A percentile compares a stretch with the other conserved stretches of the same genome.
Conservation (phyloP, 2,113 vertebrate species). For the Ardeotis arabs region DNA sequence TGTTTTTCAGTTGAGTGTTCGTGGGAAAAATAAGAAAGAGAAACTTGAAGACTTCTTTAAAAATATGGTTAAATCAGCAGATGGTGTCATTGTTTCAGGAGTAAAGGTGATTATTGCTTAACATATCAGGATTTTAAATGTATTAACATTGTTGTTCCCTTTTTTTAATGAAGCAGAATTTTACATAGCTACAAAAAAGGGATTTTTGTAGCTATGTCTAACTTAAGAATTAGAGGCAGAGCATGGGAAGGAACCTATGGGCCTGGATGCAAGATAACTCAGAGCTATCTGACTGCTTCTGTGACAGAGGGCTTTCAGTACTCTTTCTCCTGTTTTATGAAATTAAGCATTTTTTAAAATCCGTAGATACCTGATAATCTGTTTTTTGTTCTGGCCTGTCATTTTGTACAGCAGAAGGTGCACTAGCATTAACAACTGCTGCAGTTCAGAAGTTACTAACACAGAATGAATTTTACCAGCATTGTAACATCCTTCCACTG, state of each 20-base stretch:
- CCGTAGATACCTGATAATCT: neutral
- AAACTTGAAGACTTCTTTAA: conserved; percentile 99
- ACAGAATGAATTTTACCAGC: neutral
- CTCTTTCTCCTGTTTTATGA: neutral
- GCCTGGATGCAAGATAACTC: neutral
- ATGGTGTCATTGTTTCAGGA: conserved; percentile 97
- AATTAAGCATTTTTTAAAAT: neutral
- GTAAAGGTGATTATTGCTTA: conserved; percentile 86
- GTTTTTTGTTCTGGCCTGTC: neutral
- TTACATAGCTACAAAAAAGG: neutral
- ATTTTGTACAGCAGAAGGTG: neutral
- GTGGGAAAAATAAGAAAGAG: conserved; percentile 99
- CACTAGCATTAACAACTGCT: neutral
- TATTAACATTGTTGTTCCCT: neutral
- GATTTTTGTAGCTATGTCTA: neutral
- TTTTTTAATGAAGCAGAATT: neutral
- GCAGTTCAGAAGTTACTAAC: neutral
- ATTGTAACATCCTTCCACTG: neutral
- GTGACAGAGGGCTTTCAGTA: neutral
- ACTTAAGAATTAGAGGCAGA: neutral
- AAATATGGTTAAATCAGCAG: conserved; percentile 97
- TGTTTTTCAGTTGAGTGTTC: conserved; percentile 90
- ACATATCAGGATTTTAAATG: neutral
- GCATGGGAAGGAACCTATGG: neutral
- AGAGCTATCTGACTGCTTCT: neutral